Evolutionary conservation across 2,888 invertebrate genomes (phyloP).

Genomic region (Mimas tiliae): DNA sequence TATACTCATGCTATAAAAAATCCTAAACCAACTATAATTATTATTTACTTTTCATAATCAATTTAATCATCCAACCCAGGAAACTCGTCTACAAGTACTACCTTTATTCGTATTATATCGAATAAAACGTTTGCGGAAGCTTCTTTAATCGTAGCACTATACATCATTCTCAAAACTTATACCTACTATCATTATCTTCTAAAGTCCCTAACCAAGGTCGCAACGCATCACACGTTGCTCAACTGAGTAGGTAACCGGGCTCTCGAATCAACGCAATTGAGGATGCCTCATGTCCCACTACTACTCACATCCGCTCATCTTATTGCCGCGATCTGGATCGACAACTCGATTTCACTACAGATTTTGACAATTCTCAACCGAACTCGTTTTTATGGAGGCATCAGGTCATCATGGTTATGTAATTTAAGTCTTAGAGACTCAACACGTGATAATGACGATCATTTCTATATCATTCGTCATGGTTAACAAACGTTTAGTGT

Average conservation of each 20-base stretch:
- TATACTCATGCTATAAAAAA: too few species aligned
- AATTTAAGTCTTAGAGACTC: background rate
- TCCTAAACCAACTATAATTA: too few species aligned
- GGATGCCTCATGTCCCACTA: constrained; percentile 62
- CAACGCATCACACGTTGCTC: constrained; percentile 16
- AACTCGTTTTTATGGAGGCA: constrained; percentile 17
- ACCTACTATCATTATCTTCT: background rate
- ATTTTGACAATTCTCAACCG: constrained; percentile 22
- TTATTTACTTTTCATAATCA: background rate
- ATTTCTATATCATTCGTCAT: background rate
- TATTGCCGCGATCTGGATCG: constrained; percentile 46
- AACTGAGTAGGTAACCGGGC: constrained; percentile 52
- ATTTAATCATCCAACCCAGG: background rate
- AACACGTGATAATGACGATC: background rate
- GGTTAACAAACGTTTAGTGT: background rate
- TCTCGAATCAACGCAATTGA: constrained; percentile 68
- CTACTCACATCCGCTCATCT: constrained; percentile 50
- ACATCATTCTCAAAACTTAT: background rate
- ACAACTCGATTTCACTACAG: constrained; percentile 26
- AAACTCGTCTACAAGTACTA: too few species aligned
- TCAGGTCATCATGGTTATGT: constrained; percentile 8
- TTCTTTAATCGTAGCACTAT: too few species aligned
- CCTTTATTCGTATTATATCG: too few species aligned
- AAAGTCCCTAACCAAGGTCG: constrained; percentile 26
- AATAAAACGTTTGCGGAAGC: too few species aligned